A percentile compares a stretch with the other conserved stretches of the same genome.
These are phyloP conservation scores for Tarsius wallacei DNA, from an alignment of 2,797 vertebrate species.

Conservation along the genomic window DNA sequence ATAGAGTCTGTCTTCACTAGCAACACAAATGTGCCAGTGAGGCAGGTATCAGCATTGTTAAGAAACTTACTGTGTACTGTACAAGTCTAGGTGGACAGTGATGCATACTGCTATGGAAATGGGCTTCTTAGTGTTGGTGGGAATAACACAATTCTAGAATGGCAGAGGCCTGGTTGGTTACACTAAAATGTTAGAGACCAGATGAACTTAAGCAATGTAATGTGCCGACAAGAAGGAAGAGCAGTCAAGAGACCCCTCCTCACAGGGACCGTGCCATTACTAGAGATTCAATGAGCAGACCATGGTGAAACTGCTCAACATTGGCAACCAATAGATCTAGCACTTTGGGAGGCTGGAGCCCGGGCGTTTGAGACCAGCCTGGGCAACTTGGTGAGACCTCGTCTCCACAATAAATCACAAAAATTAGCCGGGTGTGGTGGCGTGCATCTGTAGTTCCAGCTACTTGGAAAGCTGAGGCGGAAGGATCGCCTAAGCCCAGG, in stretches of 20 bases:
- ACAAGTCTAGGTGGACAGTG: neutral
- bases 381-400: too few species aligned
- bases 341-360: too few species aligned
- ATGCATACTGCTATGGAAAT: neutral
- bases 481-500: too few species aligned
- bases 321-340: neutral
- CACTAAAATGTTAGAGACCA: neutral
- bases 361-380: too few species aligned
- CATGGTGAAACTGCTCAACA: neutral
- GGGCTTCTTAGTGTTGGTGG: neutral
- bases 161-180: neutral
- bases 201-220: neutral
- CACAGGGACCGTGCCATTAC: neutral
- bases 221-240: neutral
- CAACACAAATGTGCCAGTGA: neutral
- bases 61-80: neutral
- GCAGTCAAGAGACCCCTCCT: neutral
- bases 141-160: neutral
- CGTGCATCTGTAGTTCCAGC: too few species aligned
- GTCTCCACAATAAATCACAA: too few species aligned
- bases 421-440: too few species aligned
- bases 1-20: neutral
- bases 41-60: accelerated
- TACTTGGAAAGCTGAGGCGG: too few species aligned
- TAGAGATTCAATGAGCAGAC: neutral